These are phyloP conservation scores for Radopholus similis DNA, from an alignment of 1,140 invertebrate species.

Conservation along the genomic window DNA sequence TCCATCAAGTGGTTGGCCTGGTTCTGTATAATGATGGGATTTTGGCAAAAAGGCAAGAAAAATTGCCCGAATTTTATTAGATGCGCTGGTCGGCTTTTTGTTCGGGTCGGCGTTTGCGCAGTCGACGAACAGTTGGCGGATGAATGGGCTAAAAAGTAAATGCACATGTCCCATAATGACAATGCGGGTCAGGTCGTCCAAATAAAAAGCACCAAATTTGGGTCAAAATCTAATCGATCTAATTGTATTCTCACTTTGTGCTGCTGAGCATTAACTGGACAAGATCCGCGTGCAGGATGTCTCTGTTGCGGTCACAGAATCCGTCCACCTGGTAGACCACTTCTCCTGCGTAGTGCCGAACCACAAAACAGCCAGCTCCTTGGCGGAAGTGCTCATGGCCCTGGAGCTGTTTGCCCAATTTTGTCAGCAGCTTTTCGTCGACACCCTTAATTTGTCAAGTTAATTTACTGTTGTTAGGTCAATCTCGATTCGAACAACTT, in stretches of 20 bases:
- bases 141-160: constrained; percentile 65
- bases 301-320: constrained; percentile 75
- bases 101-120: constrained; percentile 65
- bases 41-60: not conserved
- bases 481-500: too few species aligned
- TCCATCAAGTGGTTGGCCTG: constrained; percentile 73
- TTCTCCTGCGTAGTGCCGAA: constrained; percentile 73
- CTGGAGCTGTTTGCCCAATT: constrained; percentile 65
- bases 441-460: constrained; percentile 63
- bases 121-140: constrained; percentile 69
- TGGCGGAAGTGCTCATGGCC: constrained; percentile 68
- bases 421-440: constrained; percentile 62
- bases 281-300: constrained; percentile 72
- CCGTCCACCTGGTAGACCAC: constrained; percentile 71
- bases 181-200: not conserved
- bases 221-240: not conserved
- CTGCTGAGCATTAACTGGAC: constrained; percentile 73
- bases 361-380: constrained; percentile 67
- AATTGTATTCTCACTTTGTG: constrained; percentile 65
- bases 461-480: too few species aligned
- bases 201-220: not conserved
- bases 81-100: constrained; percentile 71
- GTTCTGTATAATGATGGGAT: constrained; percentile 58
- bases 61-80: constrained; percentile 70
- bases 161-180: not conserved